Conservation (phyloP, 2,113 vertebrate species). For the Sakesphorus luctuosus region DNA sequence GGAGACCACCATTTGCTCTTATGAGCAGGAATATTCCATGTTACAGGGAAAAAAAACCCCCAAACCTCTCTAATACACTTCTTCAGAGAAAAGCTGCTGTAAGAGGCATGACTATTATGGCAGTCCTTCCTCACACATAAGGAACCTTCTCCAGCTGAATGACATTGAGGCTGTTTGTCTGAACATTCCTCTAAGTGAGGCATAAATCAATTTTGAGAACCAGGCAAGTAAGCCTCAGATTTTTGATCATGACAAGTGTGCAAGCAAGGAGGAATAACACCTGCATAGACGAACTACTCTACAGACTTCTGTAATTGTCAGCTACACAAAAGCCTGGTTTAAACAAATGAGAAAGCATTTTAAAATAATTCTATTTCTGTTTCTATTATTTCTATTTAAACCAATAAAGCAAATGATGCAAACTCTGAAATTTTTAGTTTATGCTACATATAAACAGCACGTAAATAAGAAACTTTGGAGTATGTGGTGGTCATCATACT, state of each 20-base stretch:
- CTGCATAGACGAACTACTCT: background rate
- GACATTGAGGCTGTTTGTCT: background rate
- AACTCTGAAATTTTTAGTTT: background rate
- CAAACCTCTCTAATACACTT: background rate
- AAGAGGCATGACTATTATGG: background rate
- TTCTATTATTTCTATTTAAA: background rate
- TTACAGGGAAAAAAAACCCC: background rate
- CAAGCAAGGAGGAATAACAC: background rate
- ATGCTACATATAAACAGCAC: background rate
- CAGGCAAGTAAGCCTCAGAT: background rate
- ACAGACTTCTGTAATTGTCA: background rate
- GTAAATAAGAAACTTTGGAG: background rate
- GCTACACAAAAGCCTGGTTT: background rate
- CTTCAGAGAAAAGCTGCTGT: background rate
- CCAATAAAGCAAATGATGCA: background rate
- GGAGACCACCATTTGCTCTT: background rate
- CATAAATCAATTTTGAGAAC: background rate
- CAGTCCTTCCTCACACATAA: background rate
- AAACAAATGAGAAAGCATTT: background rate
- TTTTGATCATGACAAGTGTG: background rate
- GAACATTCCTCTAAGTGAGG: background rate
- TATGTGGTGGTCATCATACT: background rate
- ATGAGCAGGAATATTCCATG: background rate
- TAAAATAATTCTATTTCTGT: background rate
- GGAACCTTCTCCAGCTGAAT: background rate